These are phyloP conservation scores for Octodon degus DNA, from an alignment of 2,113 vertebrate genomes.

Conservation along the genomic window DNA sequence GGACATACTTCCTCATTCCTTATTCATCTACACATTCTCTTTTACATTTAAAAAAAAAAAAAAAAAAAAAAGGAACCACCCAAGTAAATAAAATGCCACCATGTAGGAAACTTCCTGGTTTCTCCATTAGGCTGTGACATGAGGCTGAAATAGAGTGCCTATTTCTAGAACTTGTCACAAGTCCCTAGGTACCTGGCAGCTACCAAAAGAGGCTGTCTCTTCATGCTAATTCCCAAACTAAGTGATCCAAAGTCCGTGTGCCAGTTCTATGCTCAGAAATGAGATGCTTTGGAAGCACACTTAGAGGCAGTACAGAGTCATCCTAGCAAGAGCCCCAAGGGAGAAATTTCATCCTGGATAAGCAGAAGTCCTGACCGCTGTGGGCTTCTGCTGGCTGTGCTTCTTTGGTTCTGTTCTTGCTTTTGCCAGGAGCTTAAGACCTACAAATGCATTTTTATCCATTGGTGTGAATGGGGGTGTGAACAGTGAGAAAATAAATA, in stretches of 20 bases:
- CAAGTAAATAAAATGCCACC: background rate
- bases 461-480: background rate
- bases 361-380: background rate
- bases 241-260: background rate
- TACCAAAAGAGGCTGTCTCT: background rate
- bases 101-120: background rate
- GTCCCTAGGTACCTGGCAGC: background rate
- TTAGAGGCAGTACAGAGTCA: background rate
- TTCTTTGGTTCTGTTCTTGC: background rate
- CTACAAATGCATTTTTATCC: background rate
- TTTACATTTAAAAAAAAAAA: background rate
- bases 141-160: background rate
- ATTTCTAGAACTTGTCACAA: accelerated
- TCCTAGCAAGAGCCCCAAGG: too few relatives aligned
- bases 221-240: background rate
- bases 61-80: background rate
- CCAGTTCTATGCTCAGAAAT: background rate
- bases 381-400: background rate
- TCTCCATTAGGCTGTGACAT: background rate
- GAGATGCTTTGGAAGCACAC: background rate
- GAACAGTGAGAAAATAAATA: background rate
- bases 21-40: background rate
- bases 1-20: background rate
- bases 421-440: background rate
- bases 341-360: background rate